phyloP scores from a whole-genome alignment of 92 coral and sea anemone species.

The Bergia sp. region DNA sequence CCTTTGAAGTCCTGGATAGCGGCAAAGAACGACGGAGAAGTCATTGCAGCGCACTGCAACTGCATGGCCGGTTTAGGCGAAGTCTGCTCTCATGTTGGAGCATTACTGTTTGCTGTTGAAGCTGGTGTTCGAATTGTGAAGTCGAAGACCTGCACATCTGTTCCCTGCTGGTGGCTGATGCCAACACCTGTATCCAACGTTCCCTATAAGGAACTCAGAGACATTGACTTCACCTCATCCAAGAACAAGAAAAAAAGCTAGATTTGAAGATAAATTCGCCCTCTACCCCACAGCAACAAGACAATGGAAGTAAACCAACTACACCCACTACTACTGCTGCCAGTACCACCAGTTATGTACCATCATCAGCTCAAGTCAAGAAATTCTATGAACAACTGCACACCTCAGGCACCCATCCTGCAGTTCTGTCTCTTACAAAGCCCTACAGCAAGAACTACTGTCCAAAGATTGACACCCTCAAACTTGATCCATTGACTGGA shows the following conservation, averaged over 20 bases:
- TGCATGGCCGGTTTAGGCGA: too few relatives aligned
- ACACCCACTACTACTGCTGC: background rate
- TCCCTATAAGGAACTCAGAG: background rate
- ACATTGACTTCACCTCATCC: background rate
- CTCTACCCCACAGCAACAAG: constrained; percentile 6
- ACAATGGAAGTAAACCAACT: background rate
- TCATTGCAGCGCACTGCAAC: background rate
- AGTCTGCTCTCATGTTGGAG: too few relatives aligned
- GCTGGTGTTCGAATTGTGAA: background rate
- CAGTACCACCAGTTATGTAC: constrained; percentile 29
- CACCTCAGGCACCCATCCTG: constrained; percentile 53
- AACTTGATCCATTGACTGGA: constrained; percentile 46
- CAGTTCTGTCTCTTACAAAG: constrained; percentile 53
- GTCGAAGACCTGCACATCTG: background rate
- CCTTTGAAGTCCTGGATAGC: background rate
- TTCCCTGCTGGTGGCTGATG: background rate
- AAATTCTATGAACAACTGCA: constrained; percentile 51
- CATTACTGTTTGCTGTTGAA: too few relatives aligned
- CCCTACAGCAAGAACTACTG: constrained; percentile 47
- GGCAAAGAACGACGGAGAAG: background rate
- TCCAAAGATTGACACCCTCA: constrained; percentile 46
- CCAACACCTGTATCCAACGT: background rate
- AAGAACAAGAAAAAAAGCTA: constrained; percentile 27
- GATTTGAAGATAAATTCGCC: constrained; percentile 38
- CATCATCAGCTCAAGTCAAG: constrained; percentile 38